Base-by-base conservation (phyloP, 1,140 invertebrate genomes). In the Protaetia brevitarsis region DNA sequence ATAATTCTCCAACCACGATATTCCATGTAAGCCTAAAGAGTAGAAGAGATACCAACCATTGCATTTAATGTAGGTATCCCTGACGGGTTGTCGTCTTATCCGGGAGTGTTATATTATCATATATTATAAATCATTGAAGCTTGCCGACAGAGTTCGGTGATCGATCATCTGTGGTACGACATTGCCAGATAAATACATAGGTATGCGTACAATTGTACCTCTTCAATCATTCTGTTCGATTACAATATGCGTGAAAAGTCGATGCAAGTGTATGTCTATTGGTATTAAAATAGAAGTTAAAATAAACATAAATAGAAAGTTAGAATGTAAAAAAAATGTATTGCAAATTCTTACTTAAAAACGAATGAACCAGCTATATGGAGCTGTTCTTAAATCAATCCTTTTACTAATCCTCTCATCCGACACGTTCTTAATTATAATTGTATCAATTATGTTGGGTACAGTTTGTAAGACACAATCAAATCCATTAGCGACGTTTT, bases 61-160 rank as follows among this genome's bases (percentile, higher is more conserved):
- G n/a, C n/a, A n/a, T n/a, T n/a, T n/a, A n/a, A n/a, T n/a, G n/a
- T n/a, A n/a, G n/a, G n/a, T n/a, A n/a, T n/a, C n/a, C n/a, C n/a
- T n/a, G n/a, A n/a, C n/a, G n/a, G n/a, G n/a, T 19, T 13, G 41
- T 45, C 13, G 41, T 45, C 23, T 13, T 8, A 7, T 45, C 41
- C 41, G 23, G 41, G 41, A 45, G 41, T 45, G 41, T 45, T 45
- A 45, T 45, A 21, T 45, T 45, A 45, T 45, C 23, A 45, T n/a
- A n/a, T 45, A 23, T 13, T 45, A 45, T 45, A 45, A 45, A 45
- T 19, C 16, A 45, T 45, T 45, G 41, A 45, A 45, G 16, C 16
- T 45, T 45, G 41, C 41, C 41, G 41, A 45, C 41, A 45, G 13
- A 21, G 6, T 45, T 8, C 10, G 16, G 13, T 45, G 41, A 45